Conservation (phyloP, 2,888 invertebrate genomes). For the Lochmaea capreae region DNA sequence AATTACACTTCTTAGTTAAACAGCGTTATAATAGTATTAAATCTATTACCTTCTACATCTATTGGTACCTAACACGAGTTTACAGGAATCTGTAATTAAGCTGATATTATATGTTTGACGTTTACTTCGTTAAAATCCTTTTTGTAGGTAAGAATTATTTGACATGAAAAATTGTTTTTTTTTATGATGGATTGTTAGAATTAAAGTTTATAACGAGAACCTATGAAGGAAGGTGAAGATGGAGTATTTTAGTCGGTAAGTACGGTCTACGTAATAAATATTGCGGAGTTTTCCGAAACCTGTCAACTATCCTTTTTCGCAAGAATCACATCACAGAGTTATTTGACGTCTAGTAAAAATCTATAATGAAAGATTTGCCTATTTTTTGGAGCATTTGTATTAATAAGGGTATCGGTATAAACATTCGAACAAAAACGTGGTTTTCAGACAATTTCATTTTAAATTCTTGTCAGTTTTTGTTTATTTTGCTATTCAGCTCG, state of each 20-base stretch:
- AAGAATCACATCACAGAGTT: not conserved
- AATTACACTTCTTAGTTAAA: too few species aligned
- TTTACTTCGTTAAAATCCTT: not conserved
- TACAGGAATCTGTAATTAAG: too few species aligned
- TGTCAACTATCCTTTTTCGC: not conserved
- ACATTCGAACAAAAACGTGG: too few species aligned
- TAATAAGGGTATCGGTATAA: too few species aligned
- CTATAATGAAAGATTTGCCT: not conserved
- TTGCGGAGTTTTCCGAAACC: not conserved
- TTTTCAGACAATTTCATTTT: too few species aligned
- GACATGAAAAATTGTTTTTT: not conserved
- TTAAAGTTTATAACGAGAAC: not conserved
- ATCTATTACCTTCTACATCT: too few species aligned
- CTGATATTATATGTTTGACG: too few species aligned
- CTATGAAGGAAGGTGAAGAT: not conserved
- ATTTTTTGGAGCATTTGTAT: too few species aligned
- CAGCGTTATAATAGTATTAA: too few species aligned
- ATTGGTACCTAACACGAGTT: too few species aligned
- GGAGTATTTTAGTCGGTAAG: not conserved
- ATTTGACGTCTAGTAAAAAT: not conserved
- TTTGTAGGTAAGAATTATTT: not conserved
- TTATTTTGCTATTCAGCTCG: too few species aligned
- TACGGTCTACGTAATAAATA: constrained; percentile 2
- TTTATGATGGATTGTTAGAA: not conserved
- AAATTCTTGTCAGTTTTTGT: too few species aligned